Conservation (phyloP, 2,113 vertebrate species). For the Ophiodon elongatus region DNA sequence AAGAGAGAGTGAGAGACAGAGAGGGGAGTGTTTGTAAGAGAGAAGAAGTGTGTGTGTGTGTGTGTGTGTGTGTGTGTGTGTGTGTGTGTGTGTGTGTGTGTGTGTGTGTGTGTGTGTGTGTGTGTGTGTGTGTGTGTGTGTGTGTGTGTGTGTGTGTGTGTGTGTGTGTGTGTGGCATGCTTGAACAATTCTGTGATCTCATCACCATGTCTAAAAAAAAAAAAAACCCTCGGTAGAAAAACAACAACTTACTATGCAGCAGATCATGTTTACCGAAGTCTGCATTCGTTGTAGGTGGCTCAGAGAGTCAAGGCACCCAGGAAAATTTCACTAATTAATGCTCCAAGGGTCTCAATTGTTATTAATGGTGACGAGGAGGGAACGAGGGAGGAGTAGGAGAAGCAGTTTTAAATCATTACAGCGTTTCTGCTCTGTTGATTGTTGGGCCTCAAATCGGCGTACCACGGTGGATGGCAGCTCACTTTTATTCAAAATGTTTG, state of each 20-base stretch:
- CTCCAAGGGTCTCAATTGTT: slow-evolving; percentile 91
- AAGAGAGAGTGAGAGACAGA: slow-evolving; percentile 75
- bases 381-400: slow-evolving; percentile 40
- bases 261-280: slow-evolving; percentile 78
- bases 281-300: slow-evolving; percentile 73
- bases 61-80: slow-evolving; percentile 14
- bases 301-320: slow-evolving; percentile 79
- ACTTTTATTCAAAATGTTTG: background rate
- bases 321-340: slow-evolving; percentile 94
- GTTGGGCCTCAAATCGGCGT: slow-evolving; percentile 6
- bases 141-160: slow-evolving; percentile 40
- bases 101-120: slow-evolving; percentile 44
- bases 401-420: slow-evolving; percentile 47
- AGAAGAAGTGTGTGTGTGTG: slow-evolving; percentile 26
- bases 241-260: slow-evolving; percentile 80
- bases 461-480: background rate
- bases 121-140: slow-evolving; percentile 39
- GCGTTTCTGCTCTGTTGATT: slow-evolving; percentile 19
- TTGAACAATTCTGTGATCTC: slow-evolving; percentile 78
- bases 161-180: slow-evolving; percentile 63
- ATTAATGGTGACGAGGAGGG: slow-evolving; percentile 88
- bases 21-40: slow-evolving; percentile 45
- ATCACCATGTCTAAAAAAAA: slow-evolving; percentile 68
- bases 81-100: slow-evolving; percentile 36
- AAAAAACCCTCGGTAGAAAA: slow-evolving; percentile 43